These are phyloP conservation scores for Nasonia vitripennis DNA, from an alignment of 1,140 invertebrate genomes.

Conservation along the genomic window DNA sequence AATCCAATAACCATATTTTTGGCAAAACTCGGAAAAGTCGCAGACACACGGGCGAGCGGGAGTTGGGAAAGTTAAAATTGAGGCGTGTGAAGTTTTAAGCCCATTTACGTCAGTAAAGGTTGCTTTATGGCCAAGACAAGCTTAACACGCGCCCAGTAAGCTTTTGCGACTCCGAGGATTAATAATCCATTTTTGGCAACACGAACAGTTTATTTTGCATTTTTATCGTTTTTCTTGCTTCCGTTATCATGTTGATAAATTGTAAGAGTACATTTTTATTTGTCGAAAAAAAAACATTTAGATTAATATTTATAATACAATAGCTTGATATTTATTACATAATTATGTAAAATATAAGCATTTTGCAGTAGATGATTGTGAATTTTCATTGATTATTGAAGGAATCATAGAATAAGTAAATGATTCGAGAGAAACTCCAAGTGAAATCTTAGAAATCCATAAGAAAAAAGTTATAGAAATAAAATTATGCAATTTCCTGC, in stretches of 20 bases:
- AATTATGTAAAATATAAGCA: too few relatives aligned
- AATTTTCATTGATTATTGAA: too few relatives aligned
- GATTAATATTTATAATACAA: too few relatives aligned
- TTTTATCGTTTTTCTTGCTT: too few relatives aligned
- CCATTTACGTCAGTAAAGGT: conserved; percentile 17
- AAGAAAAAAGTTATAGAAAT: not conserved
- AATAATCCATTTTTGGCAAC: not conserved
- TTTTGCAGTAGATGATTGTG: too few relatives aligned
- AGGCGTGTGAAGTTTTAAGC: conserved; percentile 29
- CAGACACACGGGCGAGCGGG: not conserved
- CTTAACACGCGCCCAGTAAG: not conserved
- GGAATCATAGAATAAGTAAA: not conserved
- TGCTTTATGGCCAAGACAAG: conserved; percentile 25
- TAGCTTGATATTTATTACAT: too few relatives aligned
- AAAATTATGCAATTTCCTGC: not conserved
- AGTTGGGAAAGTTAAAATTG: conserved; percentile 3
- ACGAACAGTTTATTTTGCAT: not conserved
- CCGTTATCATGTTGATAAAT: too few relatives aligned
- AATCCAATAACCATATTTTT: conserved; percentile 2
- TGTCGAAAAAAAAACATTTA: too few relatives aligned
- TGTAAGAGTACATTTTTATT: too few relatives aligned
- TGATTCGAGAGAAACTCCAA: not conserved
- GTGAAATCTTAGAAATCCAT: not conserved
- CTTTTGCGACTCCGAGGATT: conserved; percentile 13
- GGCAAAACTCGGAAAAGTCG: not conserved